A percentile compares a stretch with the other conserved stretches of the same genome.
Evolutionary conservation across 1,140 invertebrate genomes (phyloP).

Genomic region (Dolichoris vasculosae): DNA sequence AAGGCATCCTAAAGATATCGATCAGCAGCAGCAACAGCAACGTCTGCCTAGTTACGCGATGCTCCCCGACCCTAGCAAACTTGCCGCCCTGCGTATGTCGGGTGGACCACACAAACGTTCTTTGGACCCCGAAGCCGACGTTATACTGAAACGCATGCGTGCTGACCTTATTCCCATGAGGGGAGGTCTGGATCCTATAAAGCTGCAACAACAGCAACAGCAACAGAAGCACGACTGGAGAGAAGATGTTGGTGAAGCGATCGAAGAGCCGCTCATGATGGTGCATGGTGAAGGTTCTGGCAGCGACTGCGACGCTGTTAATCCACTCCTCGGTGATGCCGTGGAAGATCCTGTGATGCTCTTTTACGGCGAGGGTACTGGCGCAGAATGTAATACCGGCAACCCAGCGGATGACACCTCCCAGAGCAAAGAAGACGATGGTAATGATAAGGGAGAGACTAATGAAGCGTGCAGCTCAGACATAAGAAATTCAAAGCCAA

Average conservation of each 20-base stretch:
- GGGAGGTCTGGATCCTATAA: slow-evolving; percentile 57
- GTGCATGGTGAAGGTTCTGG: slow-evolving; percentile 84
- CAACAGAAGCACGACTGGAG: slow-evolving; percentile 62
- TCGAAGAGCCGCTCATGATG: slow-evolving; percentile 84
- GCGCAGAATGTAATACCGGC: slow-evolving; percentile 82
- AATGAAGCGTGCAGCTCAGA: slow-evolving; percentile 22
- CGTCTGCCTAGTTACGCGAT: slow-evolving; percentile 69
- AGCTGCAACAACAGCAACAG: slow-evolving; percentile 56
- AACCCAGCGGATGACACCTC: slow-evolving; percentile 71
- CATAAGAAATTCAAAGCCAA: slow-evolving; percentile 56
- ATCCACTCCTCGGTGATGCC: slow-evolving; percentile 77
- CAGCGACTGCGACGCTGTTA: slow-evolving; percentile 79
- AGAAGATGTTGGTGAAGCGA: slow-evolving; percentile 78
- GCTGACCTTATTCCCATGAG: slow-evolving; percentile 66
- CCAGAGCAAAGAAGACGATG: slow-evolving; percentile 6
- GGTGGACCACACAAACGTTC: slow-evolving; percentile 63
- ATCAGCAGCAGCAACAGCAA: slow-evolving; percentile 67
- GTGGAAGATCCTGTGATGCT: slow-evolving; percentile 84
- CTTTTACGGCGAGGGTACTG: slow-evolving; percentile 82
- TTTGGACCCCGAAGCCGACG: slow-evolving; percentile 62
- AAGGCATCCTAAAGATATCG: slow-evolving; percentile 37
- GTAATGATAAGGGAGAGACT: background rate
- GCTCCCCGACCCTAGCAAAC: slow-evolving; percentile 70
- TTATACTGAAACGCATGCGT: slow-evolving; percentile 65
- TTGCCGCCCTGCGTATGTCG: slow-evolving; percentile 66